Evolutionary conservation across 2,113 vertebrate genomes (phyloP), one percentile per base, ranked within the genome.

Genomic region (Etheostoma spectabile): DNA sequence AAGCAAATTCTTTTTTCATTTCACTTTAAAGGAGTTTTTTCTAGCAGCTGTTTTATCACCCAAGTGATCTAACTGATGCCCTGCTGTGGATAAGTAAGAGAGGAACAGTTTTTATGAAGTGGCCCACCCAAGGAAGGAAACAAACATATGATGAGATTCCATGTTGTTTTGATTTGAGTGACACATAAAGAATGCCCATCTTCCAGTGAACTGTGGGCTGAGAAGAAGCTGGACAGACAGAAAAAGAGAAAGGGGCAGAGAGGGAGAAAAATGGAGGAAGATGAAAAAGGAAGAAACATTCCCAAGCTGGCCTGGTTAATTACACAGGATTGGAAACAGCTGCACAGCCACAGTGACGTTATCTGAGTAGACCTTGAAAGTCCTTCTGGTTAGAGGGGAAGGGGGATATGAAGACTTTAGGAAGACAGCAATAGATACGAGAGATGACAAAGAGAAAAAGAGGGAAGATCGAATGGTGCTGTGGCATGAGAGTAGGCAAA

Each of bases 261-360:
- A 82, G 67, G 55, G 63, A 84, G 56, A 86, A 82, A 84, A 82
- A 91, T 67, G 55, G 60, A 84, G 70, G 66, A 87, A 71, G 83
- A 90, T 82, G 69, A 86, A 87, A 86, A 88, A 86, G 76, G 87
- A 87, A 81, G 77, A 77, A 92, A 92, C 92, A 91, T 93, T 94
- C 93, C 92, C 89, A 84, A 89, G 87, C 86, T 82, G 76, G 77
- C 79, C 87, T 77, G 86, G 88, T 92, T 94, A 95, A 95, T 95
- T 95, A 91, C 89, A 73, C 8, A 1, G 83, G 89, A 96, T 95
- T 94, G 91, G 91, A 95, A 95, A 83, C 94, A 95, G 93, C 94
- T 95, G 94, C 89, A 84, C 55, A 78, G 88, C 79, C 83, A 63
- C 87, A 89, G 90, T 94, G 92, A 93, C 90, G 91, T 94, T 93